Evolutionary conservation across 2,113 vertebrate genomes (phyloP).

Genomic region (Neogobius melanostomus): DNA sequence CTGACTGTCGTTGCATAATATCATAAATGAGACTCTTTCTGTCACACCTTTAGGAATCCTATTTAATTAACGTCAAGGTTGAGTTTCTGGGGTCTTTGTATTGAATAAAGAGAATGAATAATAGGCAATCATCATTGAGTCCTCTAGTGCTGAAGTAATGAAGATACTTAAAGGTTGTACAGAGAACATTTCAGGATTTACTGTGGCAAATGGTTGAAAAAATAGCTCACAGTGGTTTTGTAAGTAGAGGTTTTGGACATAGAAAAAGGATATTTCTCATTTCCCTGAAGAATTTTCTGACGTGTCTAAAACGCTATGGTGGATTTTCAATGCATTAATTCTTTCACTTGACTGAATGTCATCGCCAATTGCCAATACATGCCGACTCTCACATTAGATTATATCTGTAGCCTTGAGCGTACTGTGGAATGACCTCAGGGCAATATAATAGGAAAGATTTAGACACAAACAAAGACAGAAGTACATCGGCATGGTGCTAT

Average conservation of each 20-base stretch:
- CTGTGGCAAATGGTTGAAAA: background rate
- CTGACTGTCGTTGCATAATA: constrained; percentile 2
- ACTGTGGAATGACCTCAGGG: no score
- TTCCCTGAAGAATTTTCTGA: background rate
- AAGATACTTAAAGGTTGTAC: background rate
- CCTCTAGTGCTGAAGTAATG: background rate
- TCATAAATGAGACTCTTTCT: constrained; percentile 22
- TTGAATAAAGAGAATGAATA: background rate
- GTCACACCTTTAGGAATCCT: constrained; percentile 11
- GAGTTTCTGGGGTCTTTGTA: background rate
- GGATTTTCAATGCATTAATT: no score
- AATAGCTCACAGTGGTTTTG: background rate
- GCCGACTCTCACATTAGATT: no score
- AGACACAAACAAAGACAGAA: no score
- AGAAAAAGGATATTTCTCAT: background rate
- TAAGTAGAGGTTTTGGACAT: background rate
- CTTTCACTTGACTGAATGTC: no score
- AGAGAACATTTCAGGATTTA: background rate
- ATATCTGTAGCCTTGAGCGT: no score
- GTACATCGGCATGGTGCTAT: no score
- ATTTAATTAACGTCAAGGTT: constrained; percentile 22
- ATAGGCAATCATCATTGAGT: background rate
- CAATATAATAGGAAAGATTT: no score
- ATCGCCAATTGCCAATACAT: no score
- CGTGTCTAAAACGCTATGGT: no score